These are phyloP conservation scores for Anas flavirostris DNA, from an alignment of 2,797 vertebrate species.

Conservation along the genomic window DNA sequence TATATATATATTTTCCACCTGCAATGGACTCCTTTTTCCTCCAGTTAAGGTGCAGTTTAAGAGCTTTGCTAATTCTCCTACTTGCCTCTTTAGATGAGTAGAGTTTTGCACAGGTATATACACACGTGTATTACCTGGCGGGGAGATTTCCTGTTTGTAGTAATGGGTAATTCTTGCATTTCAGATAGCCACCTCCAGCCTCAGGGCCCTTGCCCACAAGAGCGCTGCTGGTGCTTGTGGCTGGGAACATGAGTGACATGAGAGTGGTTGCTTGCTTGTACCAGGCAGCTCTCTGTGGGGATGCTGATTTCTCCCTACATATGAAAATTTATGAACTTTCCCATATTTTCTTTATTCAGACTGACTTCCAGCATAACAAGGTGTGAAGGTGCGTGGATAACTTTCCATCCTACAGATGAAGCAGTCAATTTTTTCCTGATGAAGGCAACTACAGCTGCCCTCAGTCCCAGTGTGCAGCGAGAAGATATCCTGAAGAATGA, in stretches of 20 bases:
- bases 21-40: background rate
- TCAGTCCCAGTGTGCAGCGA: fast-evolving
- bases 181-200: background rate
- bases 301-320: background rate
- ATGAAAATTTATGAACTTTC: background rate
- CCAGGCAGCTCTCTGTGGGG: background rate
- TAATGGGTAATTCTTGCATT: background rate
- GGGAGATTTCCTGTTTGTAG: background rate
- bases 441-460: background rate
- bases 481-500: background rate
- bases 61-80: background rate
- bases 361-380: background rate
- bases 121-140: background rate
- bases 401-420: background rate
- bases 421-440: background rate
- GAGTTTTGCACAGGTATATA: fast-evolving
- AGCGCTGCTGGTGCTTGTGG: background rate
- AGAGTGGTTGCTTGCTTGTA: background rate
- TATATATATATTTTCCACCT: background rate
- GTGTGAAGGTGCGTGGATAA: fast-evolving
- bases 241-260: background rate
- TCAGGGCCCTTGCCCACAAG: background rate
- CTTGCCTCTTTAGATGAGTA: background rate
- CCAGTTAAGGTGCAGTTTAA: background rate
- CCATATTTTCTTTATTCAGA: background rate